A percentile compares a stretch with the other conserved stretches of the same genome.
phyloP scores from a whole-genome alignment of 2,888 invertebrate species.

The Netelia melanura region DNA sequence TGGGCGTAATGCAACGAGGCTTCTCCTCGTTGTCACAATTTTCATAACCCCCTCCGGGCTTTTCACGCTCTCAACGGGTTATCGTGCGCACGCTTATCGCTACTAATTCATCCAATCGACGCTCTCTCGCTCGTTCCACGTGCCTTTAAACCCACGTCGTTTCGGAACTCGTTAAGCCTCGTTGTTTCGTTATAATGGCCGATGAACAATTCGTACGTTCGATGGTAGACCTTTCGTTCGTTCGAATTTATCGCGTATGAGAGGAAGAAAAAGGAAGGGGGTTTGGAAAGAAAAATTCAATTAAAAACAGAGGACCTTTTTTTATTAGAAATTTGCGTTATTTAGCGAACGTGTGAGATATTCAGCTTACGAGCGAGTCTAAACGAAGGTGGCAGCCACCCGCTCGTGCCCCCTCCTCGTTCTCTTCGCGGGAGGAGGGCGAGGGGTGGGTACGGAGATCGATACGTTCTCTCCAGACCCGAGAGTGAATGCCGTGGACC shows the following conservation, averaged over 20 bases:
- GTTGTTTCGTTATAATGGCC: slow-evolving; percentile 81
- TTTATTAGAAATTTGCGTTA: too few species aligned
- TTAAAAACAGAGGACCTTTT: too few species aligned
- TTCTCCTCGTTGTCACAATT: slow-evolving; percentile 54
- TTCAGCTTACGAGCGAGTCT: slow-evolving; percentile 7
- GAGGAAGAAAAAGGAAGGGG: too few species aligned
- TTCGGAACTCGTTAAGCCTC: slow-evolving; percentile 79
- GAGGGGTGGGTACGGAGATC: slow-evolving; percentile 39
- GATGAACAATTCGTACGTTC: slow-evolving; percentile 61
- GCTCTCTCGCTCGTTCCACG: slow-evolving; percentile 46
- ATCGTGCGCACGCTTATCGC: slow-evolving; percentile 71
- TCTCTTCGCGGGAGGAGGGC: slow-evolving; percentile 13
- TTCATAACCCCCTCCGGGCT: slow-evolving; percentile 42
- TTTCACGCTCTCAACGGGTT: slow-evolving; percentile 10
- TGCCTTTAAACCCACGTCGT: not conserved
- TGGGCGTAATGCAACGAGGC: slow-evolving; percentile 56
- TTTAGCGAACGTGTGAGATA: too few species aligned
- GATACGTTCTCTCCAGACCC: slow-evolving; percentile 49
- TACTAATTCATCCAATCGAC: slow-evolving; percentile 80
- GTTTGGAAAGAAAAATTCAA: too few species aligned
- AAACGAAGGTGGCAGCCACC: slow-evolving; percentile 64
- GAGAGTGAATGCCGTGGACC: slow-evolving; percentile 33
- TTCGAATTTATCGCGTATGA: too few species aligned
- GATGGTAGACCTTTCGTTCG: not conserved
- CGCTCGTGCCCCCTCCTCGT: slow-evolving; percentile 54